phyloP scores from a whole-genome alignment of 1,140 invertebrate species.

The Heliconius hermathena region DNA sequence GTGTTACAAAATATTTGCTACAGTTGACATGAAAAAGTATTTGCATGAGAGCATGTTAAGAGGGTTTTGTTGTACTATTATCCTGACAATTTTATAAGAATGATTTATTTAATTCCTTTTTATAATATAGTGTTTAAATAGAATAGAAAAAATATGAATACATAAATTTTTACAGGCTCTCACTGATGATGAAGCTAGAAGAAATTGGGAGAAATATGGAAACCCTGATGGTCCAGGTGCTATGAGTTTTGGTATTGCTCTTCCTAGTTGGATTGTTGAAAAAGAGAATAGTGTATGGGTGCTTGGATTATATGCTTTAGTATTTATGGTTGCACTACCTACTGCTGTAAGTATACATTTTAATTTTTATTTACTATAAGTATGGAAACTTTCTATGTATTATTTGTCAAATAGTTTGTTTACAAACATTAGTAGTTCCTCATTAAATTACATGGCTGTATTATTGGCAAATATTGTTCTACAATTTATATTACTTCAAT shows the following conservation, averaged over 20 bases:
- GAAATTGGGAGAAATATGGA: constrained; percentile 99
- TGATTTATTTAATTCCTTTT: no score
- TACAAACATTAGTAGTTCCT: background rate
- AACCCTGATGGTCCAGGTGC: constrained; percentile 99
- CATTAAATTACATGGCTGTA: background rate
- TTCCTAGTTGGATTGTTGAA: constrained; percentile 99
- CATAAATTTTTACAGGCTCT: constrained; percentile 83
- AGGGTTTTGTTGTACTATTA: background rate
- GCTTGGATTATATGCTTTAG: constrained; percentile 95
- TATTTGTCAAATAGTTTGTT: background rate
- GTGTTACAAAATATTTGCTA: no score
- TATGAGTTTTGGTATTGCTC: constrained; percentile 99
- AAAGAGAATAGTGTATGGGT: constrained; percentile 99
- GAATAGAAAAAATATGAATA: background rate
- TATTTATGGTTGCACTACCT: constrained; percentile 99
- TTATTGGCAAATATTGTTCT: background rate
- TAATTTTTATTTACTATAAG: background rate
- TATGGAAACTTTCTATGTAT: background rate
- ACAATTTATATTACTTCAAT: background rate
- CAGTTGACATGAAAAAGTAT: no score
- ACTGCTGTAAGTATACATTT: constrained; percentile 84
- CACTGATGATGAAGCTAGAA: constrained; percentile 97
- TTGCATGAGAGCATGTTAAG: no score
- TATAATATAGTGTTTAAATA: no score
- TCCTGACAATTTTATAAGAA: background rate